These are phyloP conservation scores for Enteromius treurensis DNA, from an alignment of 2,797 vertebrate genomes.

Conservation along the genomic window DNA sequence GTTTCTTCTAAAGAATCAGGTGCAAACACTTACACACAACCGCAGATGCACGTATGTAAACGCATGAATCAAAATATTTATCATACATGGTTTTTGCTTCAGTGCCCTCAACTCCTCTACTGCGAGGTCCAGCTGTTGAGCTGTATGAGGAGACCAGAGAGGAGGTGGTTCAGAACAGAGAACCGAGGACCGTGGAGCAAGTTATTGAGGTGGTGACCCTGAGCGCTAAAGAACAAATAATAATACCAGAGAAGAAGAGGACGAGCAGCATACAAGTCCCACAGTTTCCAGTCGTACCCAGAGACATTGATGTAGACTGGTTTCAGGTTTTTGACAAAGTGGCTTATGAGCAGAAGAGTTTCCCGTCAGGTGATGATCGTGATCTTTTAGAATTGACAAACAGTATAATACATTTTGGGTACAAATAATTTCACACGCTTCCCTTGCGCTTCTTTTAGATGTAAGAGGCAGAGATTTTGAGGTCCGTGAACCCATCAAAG, in stretches of 20 bases:
- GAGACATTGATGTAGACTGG: conserved; percentile 45
- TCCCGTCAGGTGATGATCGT: conserved; percentile 25
- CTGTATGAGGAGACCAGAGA: conserved; percentile 32
- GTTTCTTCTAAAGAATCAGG: conserved; percentile 60
- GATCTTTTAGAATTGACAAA: not conserved
- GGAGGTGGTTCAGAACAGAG: not conserved
- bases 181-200: conserved; percentile 3
- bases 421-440: not conserved
- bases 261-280: not conserved
- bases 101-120: not conserved
- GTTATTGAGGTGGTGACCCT: not conserved
- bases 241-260: conserved; percentile 18
- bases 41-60: not conserved
- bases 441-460: conserved; percentile 18
- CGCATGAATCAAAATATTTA: not conserved
- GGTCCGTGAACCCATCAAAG: conserved; percentile 9
- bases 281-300: not conserved
- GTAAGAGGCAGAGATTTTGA: conserved; percentile 6
- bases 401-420: not conserved
- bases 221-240: conserved; percentile 12
- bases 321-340: conserved; percentile 28
- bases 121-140: not conserved
- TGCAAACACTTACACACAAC: conserved; percentile 28
- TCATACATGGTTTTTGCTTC: conserved; percentile 29
- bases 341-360: conserved; percentile 8